These are phyloP conservation scores for Gorsachius magnificus DNA, from an alignment of 2,797 vertebrate genomes.

Conservation along the genomic window DNA sequence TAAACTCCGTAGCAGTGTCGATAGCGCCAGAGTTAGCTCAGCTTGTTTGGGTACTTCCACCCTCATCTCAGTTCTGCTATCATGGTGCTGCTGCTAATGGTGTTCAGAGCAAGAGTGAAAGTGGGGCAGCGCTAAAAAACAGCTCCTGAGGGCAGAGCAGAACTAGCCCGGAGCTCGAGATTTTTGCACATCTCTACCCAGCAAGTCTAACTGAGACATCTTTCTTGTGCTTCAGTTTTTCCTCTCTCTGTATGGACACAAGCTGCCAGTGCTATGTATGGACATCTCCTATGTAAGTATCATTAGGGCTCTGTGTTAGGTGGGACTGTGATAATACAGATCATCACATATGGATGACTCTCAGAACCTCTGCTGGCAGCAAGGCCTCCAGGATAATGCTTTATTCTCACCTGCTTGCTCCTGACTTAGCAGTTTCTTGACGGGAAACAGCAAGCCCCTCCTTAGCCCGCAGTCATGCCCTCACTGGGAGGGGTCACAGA, in stretches of 20 bases:
- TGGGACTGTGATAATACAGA: background rate
- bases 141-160: background rate
- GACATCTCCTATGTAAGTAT: conserved; percentile 95
- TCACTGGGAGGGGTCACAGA: background rate
- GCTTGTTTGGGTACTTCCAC: background rate
- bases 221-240: conserved; percentile 86
- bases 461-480: background rate
- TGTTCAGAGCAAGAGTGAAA: background rate
- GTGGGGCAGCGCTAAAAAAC: background rate
- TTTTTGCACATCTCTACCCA: background rate
- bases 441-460: background rate
- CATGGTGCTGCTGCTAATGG: background rate
- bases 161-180: background rate
- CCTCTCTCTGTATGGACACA: conserved; percentile 97
- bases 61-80: background rate
- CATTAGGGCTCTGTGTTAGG: background rate
- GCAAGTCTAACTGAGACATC: background rate
- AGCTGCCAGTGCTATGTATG: conserved; percentile 95
- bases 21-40: background rate
- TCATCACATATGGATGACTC: background rate
- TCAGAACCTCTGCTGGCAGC: background rate
- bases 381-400: background rate
- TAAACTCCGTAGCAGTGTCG: background rate
- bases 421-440: background rate
- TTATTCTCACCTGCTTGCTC: background rate